Base-by-base conservation (phyloP, 2,797 vertebrate genomes). In the Fringilla coelebs region DNA sequence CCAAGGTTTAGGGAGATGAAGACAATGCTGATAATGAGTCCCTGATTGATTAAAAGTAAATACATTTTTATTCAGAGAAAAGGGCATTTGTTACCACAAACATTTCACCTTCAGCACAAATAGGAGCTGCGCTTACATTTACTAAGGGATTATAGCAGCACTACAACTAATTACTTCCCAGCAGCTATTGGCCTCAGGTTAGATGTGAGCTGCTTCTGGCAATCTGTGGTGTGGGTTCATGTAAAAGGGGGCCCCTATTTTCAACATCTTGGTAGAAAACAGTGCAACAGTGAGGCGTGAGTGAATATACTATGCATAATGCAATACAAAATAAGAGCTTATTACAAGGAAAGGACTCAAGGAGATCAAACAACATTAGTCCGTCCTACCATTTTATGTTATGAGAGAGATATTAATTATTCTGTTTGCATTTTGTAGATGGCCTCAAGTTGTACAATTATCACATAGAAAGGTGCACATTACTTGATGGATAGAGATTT, bases 1-100 rank as follows among this genome's bases (percentile, higher is more conserved):
- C 85, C 95, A 95, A 95, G 90, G 93, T 97, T 96, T 93, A 94
- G 96, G 95, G 97, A 98, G 95, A 96, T 95, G 94, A 98, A 98
- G 96, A 96, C 92, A 94, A 94, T 5, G 22, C 67, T 95, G 92
- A 89, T 98, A 98, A 98, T 98, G 98, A 98, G 97, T 97, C 97
- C 97, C 97, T 96, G 94, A 98, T 95, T 98, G 98, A 98, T 97
- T 98, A 98, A 97, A 97, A 98, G 97, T 97, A 98, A 98, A 97
- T 97, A 97, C 95, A 95, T 97, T 98, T 97, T 97, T 97, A 97
- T 96, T 97, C 95, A 96, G 95, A 96, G 97, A 97, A 97, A 97
- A 97, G 94, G 92, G 96, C 96, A 97, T 98, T 97, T 96, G 95
- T 98, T 98, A 97, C 97, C 97, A 97, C 97, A 97, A 97, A 97